Conservation (phyloP, 1,140 invertebrate genomes). For the Drosophila orosa region DNA sequence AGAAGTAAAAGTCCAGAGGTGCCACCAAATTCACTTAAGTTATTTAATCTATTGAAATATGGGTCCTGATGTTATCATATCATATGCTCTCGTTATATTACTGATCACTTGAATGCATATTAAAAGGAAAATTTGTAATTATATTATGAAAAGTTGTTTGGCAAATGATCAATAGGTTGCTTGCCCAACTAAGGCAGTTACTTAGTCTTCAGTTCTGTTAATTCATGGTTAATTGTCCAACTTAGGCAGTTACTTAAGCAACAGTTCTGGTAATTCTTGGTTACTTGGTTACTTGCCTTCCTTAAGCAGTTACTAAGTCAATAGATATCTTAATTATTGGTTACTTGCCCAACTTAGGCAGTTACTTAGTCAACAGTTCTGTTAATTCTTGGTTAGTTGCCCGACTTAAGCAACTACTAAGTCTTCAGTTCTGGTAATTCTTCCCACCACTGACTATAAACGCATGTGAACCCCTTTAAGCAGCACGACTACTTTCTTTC, state of each 20-base stretch:
- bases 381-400: background rate
- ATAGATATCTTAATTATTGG: too few relatives aligned
- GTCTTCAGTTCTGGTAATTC: background rate
- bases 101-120: background rate
- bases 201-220: too few relatives aligned
- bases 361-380: too few relatives aligned
- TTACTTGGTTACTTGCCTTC: too few relatives aligned
- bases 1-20: background rate
- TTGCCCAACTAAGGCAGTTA: background rate
- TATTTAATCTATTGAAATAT: background rate
- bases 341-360: too few relatives aligned
- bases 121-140: too few relatives aligned
- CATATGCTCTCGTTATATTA: too few relatives aligned
- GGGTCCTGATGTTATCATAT: too few relatives aligned
- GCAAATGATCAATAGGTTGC: background rate
- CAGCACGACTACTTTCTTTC: slow-evolving; percentile 23
- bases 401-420: background rate
- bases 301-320: background rate
- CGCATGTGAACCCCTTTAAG: slow-evolving; percentile 11
- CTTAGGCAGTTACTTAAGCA: background rate
- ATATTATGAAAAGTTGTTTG: background rate
- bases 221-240: too few relatives aligned
- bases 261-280: background rate
- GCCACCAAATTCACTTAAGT: background rate
- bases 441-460: slow-evolving; percentile 17